Evolutionary conservation across 2,888 invertebrate species (phyloP).

Genomic region (Conchocele bisecta): DNA sequence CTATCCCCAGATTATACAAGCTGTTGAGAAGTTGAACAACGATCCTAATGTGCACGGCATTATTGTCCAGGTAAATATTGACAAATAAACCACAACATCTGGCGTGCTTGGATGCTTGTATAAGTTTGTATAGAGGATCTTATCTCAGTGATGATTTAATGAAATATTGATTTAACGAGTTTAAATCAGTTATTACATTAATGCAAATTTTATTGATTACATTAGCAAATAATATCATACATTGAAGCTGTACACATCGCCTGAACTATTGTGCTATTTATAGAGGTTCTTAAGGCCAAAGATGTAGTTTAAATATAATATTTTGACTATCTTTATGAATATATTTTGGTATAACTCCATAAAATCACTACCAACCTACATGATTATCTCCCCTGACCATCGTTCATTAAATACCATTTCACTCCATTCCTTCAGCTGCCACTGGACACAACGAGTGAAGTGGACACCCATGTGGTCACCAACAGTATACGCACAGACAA

Average conservation of each 20-base stretch:
- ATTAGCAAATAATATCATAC: too few relatives aligned
- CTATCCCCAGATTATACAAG: slow-evolving; percentile 86
- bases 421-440: slow-evolving; percentile 86
- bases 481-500: slow-evolving; percentile 91
- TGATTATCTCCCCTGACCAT: too few relatives aligned
- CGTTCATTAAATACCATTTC: too few relatives aligned
- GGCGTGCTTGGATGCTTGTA: neutral
- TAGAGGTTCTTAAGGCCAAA: too few relatives aligned
- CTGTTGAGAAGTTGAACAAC: slow-evolving; percentile 90
- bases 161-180: neutral
- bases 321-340: too few relatives aligned
- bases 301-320: too few relatives aligned
- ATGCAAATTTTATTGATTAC: too few relatives aligned
- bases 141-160: neutral
- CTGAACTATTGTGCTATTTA: too few relatives aligned
- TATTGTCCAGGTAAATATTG: slow-evolving; percentile 89
- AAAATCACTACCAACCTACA: too few relatives aligned
- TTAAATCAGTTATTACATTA: neutral
- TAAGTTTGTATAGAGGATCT: neutral
- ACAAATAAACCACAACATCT: neutral
- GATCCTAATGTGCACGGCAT: slow-evolving; percentile 95
- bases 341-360: too few relatives aligned
- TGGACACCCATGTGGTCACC: slow-evolving; percentile 90
- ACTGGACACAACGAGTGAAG: slow-evolving; percentile 90
- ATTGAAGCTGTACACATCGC: too few relatives aligned